Evolutionary conservation across 2,113 vertebrate genomes (phyloP).

Genomic region (Elanoides forficatus): DNA sequence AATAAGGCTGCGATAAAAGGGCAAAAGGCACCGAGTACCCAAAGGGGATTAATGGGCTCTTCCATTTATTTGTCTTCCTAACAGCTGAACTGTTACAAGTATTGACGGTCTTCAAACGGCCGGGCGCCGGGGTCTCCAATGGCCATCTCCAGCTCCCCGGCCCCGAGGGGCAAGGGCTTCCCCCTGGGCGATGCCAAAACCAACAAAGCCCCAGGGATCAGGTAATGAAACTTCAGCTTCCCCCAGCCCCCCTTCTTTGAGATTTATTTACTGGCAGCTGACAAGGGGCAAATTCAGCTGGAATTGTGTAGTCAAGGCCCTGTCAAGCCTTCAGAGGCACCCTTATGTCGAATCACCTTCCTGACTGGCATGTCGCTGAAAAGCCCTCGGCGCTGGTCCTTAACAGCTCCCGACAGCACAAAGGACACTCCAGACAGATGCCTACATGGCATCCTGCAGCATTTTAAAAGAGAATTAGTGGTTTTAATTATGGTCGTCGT

Average conservation of each 20-base stretch:
- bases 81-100: slow-evolving; percentile 88
- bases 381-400: slow-evolving; percentile 81
- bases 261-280: slow-evolving; percentile 85
- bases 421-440: slow-evolving; percentile 88
- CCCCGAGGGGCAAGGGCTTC: slow-evolving; percentile 72
- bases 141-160: slow-evolving; percentile 78
- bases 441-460: slow-evolving; percentile 88
- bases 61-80: slow-evolving; percentile 85
- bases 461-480: slow-evolving; percentile 91
- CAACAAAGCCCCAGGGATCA: slow-evolving; percentile 80
- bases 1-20: slow-evolving; percentile 88
- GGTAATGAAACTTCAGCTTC: slow-evolving; percentile 82
- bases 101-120: slow-evolving; percentile 82
- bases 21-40: slow-evolving; percentile 84
- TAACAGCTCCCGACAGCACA: slow-evolving; percentile 87
- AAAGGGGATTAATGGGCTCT: slow-evolving; percentile 86
- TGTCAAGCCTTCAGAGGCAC: slow-evolving; percentile 82
- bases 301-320: slow-evolving; percentile 83
- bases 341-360: slow-evolving; percentile 85
- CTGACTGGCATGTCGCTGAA: slow-evolving; percentile 84
- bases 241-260: slow-evolving; percentile 61
- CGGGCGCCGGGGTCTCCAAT: slow-evolving; percentile 69
- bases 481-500: slow-evolving; percentile 87
- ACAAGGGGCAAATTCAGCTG: slow-evolving; percentile 83
- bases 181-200: slow-evolving; percentile 78